Base-by-base conservation (phyloP, 1,140 invertebrate species). In the Bombus confusus region DNA sequence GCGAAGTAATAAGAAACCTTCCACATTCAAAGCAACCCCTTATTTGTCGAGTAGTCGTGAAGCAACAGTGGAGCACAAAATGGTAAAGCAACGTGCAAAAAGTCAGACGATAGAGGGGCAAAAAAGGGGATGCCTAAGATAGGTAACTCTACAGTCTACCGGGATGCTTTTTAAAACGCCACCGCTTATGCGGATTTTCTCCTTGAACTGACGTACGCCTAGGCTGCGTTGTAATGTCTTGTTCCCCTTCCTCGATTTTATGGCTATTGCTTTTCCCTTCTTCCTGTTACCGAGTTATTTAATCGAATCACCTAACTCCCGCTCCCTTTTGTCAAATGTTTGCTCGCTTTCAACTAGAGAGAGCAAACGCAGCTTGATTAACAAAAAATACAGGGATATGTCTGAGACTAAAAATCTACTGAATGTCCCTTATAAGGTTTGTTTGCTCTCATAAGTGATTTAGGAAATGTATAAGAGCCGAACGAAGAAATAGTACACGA, bases 241-340 rank as follows among this genome's bases (percentile, higher is more conserved):
- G 37, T 69, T 87, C 75, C 59, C 75, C 77, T 85, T 28, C 28
- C 31, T 34, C 62, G 34, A 79, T 85, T 73, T 86, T 86, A 90
- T 74, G 73, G 37, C 75, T 52, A 76, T 86, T 69, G 72, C 79
- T 75, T 62, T 57, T 68, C 57, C 34, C 68, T 72, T 69, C 52
- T 72, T 28, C 57, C 59, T 43, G 59, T 81, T 74, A 37, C 57
- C n/a, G 57, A 22, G 43, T 59, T 57, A 41, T 22, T 81, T 74
- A 74, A 68, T 57, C 84, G 43, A 81, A 69, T 81, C 71, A 2
- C 59, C 37, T 25, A 47, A 25, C 72, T 15, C 18, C 74, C 4
- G 25, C 41, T 52, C 25, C 37, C 41, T 71, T 80, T 74, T 34
- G 66, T 69, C 79, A 64, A 85, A 79, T 72, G 71, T 83, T 47